Percentiles rank a stretch among this genome's conserved stretches.
phyloP scores from a whole-genome alignment of 2,113 vertebrate genomes.

The Archocentrus centrarchus region DNA sequence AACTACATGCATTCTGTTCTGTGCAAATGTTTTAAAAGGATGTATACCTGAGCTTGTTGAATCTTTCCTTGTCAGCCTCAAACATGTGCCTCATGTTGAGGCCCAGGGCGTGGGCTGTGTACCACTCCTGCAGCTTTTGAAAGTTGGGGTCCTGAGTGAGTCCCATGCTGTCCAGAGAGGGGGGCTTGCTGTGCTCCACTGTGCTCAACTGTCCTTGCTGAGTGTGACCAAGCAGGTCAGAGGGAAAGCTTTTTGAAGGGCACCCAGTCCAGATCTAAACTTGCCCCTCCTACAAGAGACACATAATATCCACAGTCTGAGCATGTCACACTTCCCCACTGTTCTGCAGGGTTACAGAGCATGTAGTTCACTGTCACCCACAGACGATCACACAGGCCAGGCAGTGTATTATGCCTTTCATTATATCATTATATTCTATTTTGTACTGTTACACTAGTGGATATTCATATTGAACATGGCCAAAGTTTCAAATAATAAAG shows the following conservation, averaged over 20 bases:
- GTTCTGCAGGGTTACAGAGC: constrained; percentile 14
- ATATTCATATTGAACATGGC: not conserved
- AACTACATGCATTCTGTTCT: not conserved
- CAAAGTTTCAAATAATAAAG: not conserved
- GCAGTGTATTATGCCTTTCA: not conserved
- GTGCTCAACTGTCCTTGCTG: constrained; percentile 57
- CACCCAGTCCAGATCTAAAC: not conserved
- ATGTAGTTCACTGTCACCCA: not conserved
- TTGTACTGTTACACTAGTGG: not conserved
- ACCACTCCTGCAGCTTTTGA: constrained; percentile 88
- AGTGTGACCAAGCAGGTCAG: constrained; percentile 43
- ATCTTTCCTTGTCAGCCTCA: constrained; percentile 86
- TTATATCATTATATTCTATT: not conserved
- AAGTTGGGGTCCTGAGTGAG: constrained; percentile 87
- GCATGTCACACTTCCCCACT: constrained; percentile 29
- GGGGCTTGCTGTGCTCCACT: constrained; percentile 50
- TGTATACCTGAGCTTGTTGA: constrained; percentile 88
- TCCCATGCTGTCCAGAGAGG: constrained; percentile 77
- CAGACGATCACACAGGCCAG: not conserved
- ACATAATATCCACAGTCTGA: constrained; percentile 20
- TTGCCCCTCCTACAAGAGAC: constrained; percentile 66
- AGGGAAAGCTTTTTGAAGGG: constrained; percentile 64
- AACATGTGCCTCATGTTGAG: constrained; percentile 91
- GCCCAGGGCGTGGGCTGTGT: constrained; percentile 79
- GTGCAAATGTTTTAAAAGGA: not conserved